Evolutionary conservation across 2,113 vertebrate species (phyloP).

Genomic region (Nibea albiflora): DNA sequence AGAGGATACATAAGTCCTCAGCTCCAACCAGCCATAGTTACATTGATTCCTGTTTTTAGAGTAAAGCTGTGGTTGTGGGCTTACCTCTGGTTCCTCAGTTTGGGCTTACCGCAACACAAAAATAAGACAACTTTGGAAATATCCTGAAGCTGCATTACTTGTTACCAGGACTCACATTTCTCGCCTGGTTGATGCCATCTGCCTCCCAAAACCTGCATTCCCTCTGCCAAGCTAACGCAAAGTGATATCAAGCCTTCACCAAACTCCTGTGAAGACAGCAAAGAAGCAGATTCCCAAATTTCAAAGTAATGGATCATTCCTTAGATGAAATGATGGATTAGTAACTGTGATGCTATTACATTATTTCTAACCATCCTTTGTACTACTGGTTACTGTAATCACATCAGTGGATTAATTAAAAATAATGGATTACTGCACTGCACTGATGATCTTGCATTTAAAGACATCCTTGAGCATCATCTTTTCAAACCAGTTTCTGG

Average conservation of each 20-base stretch:
- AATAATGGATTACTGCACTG: not conserved
- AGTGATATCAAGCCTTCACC: not conserved
- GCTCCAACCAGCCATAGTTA: not conserved
- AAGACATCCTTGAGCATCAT: conserved; percentile 3
- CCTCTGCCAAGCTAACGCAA: not conserved
- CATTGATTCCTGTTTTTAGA: not conserved
- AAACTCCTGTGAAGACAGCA: no score
- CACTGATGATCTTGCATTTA: not conserved
- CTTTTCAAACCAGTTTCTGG: not conserved
- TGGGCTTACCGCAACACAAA: no score
- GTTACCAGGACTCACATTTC: accelerated
- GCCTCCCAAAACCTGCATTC: not conserved
- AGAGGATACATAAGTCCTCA: not conserved
- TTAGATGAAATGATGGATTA: not conserved
- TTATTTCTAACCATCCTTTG: not conserved
- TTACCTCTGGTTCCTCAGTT: not conserved
- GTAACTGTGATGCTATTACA: not conserved
- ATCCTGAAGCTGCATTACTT: not conserved
- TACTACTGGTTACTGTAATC: not conserved
- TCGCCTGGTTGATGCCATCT: not conserved
- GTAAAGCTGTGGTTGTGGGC: not conserved
- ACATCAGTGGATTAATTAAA: no score
- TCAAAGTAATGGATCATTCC: not conserved
- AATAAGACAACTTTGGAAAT: not conserved
- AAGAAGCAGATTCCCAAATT: not conserved